Base-by-base conservation (phyloP, 2,113 vertebrate species). In the Mesitornis unicolor region DNA sequence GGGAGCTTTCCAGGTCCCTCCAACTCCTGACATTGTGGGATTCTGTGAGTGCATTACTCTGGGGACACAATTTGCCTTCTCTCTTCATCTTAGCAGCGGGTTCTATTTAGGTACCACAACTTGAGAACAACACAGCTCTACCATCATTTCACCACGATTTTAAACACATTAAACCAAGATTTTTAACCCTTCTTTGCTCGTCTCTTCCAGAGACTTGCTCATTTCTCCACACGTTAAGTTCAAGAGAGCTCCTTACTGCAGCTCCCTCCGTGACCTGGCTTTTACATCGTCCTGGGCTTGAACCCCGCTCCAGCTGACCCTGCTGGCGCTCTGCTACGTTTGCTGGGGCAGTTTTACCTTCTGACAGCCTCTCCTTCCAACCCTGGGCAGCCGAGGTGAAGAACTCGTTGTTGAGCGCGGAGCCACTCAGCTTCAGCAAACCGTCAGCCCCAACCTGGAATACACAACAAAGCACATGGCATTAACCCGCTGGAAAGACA, bases 361-460 rank as follows among this genome's bases (percentile, higher is more conserved):
- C 99, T 12, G 99, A 98, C 35, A 99, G 96, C 61, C 99, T 97
- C 93, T 99, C 99, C 94, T 99, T 99, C 99, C 99, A 99, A 21
- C 99, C 99, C 92, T 99, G 99, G 10, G 99, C 99, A 29, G 99
- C 99, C 18, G 99, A 99, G 8, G 99, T 99, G 96, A 99, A 99
- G 98, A 99, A 99, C 95, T 99, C 99, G 13, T 99, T 99, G 98
- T 99, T 99, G 96, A 99, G 98, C 2, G 99, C 99, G 3, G 99
- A 99, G 79, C 98, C 98, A 61, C 98, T 99, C 89, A 99, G 98
- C 97, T 98, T 99, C 98, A 99, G 97, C 61, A 99, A 91, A 51
- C 99, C 99, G 6, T 99, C 99, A 8, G 99, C 88, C 92, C 98
- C 99, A 17, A 98, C 98, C 99, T 99, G 97, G 0, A 90, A 95